A percentile compares a stretch with the other conserved stretches of the same genome.
Conservation (phyloP, 2,797 vertebrate species). For the Gephyroberyx darwinii region DNA sequence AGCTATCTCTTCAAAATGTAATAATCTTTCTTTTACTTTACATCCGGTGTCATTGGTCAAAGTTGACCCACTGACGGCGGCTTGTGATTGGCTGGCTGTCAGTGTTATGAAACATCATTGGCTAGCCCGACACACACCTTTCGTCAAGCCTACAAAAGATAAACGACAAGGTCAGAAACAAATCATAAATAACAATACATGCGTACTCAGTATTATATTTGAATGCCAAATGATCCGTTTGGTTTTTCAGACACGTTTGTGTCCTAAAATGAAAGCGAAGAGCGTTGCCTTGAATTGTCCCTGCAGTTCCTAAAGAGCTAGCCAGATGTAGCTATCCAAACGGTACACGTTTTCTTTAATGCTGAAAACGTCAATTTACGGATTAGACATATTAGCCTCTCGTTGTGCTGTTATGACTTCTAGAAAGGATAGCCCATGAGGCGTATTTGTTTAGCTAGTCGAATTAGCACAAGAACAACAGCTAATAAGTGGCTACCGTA, state of each 20-base stretch:
- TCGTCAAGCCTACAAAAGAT: constrained; percentile 15
- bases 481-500: too few relatives aligned
- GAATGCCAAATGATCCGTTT: fast-evolving
- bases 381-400: too few relatives aligned
- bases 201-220: fast-evolving
- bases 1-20: constrained; percentile 8
- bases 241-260: background rate
- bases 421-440: too few relatives aligned
- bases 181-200: background rate
- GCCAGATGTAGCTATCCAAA: background rate
- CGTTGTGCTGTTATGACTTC: too few relatives aligned
- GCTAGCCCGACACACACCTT: constrained; percentile 58
- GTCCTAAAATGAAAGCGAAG: background rate
- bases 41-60: constrained; percentile 59
- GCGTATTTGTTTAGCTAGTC: too few relatives aligned
- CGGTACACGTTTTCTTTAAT: background rate
- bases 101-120: constrained; percentile 75
- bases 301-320: constrained; percentile 3
- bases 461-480: too few relatives aligned
- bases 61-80: constrained; percentile 3
- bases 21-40: constrained; percentile 31
- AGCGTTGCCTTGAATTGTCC: background rate
- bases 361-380: background rate
- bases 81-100: constrained; percentile 66
- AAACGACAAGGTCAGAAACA: constrained; percentile 81